These are phyloP conservation scores for Eristalis arbustorum DNA, from an alignment of 2,888 invertebrate species.

Conservation along the genomic window DNA sequence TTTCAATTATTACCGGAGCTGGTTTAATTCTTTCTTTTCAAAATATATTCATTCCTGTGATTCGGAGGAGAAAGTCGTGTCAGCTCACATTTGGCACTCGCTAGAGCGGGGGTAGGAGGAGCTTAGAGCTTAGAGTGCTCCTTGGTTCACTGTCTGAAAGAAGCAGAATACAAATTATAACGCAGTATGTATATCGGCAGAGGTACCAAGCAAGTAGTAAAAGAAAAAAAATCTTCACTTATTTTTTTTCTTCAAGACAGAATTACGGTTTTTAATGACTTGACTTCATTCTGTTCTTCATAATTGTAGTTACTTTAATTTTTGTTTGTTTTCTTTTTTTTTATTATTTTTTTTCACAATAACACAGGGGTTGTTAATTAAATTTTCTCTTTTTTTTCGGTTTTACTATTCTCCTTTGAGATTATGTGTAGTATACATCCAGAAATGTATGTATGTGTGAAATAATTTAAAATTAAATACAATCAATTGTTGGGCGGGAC, in stretches of 20 bases:
- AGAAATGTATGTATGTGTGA: constrained; percentile 45
- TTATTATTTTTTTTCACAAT: constrained; percentile 49
- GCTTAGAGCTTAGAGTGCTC: background rate
- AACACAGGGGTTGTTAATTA: constrained; percentile 50
- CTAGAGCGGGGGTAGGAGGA: background rate
- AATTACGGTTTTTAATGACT: constrained; percentile 55
- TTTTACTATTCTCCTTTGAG: constrained; percentile 16
- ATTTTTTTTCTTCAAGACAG: constrained; percentile 45
- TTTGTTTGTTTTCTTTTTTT: background rate
- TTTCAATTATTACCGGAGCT: constrained; percentile 62
- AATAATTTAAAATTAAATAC: constrained; percentile 56
- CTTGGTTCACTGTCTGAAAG: constrained; percentile 57
- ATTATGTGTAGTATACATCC: constrained; percentile 41
- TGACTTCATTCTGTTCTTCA: constrained; percentile 52
- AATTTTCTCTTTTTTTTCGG: background rate
- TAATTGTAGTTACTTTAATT: constrained; percentile 27
- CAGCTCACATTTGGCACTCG: constrained; percentile 24
- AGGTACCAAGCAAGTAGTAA: constrained; percentile 49
- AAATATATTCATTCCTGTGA: constrained; percentile 34
- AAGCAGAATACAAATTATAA: constrained; percentile 64
- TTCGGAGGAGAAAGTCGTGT: constrained; percentile 32
- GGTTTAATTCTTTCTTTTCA: constrained; percentile 30
- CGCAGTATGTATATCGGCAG: constrained; percentile 31
- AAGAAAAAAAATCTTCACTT: constrained; percentile 47
- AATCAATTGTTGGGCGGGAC: constrained; percentile 30